A percentile compares a stretch with the other conserved stretches of the same genome.
Evolutionary conservation across 2,113 vertebrate genomes (phyloP).

Genomic region (Pachyramphus minor): DNA sequence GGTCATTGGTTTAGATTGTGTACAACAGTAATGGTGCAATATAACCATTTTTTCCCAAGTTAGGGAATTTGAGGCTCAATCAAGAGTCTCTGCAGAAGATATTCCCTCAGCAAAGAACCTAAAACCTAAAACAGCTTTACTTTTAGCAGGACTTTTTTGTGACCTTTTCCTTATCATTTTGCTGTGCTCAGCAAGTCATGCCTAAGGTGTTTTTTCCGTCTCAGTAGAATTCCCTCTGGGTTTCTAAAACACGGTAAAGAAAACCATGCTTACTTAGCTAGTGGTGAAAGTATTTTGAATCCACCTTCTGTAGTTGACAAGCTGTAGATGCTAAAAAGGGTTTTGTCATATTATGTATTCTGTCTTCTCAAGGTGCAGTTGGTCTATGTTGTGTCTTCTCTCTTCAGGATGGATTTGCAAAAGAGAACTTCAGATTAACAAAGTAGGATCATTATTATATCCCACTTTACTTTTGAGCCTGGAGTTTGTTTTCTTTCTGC

Average conservation of each 20-base stretch:
- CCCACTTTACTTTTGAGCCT: background rate
- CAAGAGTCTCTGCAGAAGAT: background rate
- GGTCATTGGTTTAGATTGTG: background rate
- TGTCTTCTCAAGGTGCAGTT: background rate
- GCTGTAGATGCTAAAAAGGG: background rate
- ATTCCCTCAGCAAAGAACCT: background rate
- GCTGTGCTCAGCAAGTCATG: background rate
- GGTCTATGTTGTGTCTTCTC: background rate
- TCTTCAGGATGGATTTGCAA: background rate
- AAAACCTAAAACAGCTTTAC: background rate
- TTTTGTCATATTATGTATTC: background rate
- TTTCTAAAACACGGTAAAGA: background rate
- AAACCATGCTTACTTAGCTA: background rate
- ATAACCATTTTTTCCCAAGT: background rate
- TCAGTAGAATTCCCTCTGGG: background rate
- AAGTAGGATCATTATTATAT: background rate
- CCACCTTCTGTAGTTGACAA: background rate
- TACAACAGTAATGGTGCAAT: background rate
- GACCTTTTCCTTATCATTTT: background rate
- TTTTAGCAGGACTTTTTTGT: background rate
- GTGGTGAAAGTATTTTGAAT: background rate
- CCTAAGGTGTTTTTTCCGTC: background rate
- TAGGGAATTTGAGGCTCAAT: background rate
- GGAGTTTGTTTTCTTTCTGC: background rate
- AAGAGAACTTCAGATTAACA: background rate